phyloP scores from a whole-genome alignment of 2,797 vertebrate genomes.

The Sebastes taczanowskii region DNA sequence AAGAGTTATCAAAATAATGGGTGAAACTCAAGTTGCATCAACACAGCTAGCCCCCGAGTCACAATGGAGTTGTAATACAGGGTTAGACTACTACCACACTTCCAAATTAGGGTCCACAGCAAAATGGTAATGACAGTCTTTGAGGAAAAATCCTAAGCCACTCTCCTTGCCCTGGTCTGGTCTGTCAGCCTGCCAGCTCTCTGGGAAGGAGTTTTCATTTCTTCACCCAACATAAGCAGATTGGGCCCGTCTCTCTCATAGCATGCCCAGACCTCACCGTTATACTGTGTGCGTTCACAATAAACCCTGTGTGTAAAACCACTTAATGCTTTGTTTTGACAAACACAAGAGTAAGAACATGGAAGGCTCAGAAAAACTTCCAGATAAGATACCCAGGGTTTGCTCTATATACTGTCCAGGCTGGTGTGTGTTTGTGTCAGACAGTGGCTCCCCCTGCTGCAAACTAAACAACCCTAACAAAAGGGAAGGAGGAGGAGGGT shows the following conservation, averaged over 20 bases:
- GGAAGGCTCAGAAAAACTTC: conserved; percentile 17
- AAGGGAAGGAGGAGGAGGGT: background rate
- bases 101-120: conserved; percentile 75
- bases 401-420: conserved; percentile 18
- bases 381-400: conserved; percentile 15
- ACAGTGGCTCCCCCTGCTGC: conserved; percentile 83
- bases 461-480: conserved; percentile 24
- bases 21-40: conserved; percentile 71
- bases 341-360: conserved; percentile 66
- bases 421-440: conserved; percentile 59
- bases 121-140: conserved; percentile 79
- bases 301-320: conserved; percentile 69
- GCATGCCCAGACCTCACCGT: conserved; percentile 57
- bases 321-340: conserved; percentile 75
- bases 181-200: conserved; percentile 68
- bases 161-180: conserved; percentile 71
- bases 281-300: conserved; percentile 61
- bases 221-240: conserved; percentile 69
- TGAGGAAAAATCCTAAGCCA: conserved; percentile 67
- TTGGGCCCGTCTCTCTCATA: conserved; percentile 33
- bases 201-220: conserved; percentile 59
- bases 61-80: conserved; percentile 73
- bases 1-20: conserved; percentile 75
- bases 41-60: conserved; percentile 54
- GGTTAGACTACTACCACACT: conserved; percentile 78